Percentiles rank a stretch among this genome's conserved stretches.
Conservation (phyloP, 2,113 vertebrate species). For the Oreotrochilus melanogaster region DNA sequence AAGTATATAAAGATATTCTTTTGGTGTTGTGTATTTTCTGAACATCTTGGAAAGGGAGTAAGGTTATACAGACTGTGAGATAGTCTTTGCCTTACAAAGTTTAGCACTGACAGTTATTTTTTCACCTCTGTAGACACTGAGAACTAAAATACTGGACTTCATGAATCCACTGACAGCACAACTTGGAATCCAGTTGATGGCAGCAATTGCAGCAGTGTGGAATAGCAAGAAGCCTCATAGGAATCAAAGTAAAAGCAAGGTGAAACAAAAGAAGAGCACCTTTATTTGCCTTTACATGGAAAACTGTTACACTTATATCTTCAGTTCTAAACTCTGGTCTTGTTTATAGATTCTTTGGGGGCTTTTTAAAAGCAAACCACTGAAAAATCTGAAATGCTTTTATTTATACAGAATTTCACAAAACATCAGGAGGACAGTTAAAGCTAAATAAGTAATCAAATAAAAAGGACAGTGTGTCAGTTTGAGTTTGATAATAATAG, state of each 20-base stretch:
- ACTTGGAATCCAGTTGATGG: conserved; percentile 88
- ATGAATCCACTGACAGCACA: conserved; percentile 87
- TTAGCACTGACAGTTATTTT: background rate
- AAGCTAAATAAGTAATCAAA: background rate
- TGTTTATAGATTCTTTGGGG: background rate
- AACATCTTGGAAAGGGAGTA: background rate
- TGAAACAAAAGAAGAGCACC: conserved; percentile 45
- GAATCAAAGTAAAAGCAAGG: conserved; percentile 86
- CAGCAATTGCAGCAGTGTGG: conserved; percentile 92
- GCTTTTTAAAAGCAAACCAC: background rate
- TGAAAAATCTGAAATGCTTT: background rate
- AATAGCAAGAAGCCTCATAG: conserved; percentile 85
- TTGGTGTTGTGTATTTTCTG: background rate
- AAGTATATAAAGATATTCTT: background rate
- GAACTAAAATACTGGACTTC: conserved; percentile 91
- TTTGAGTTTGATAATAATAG: background rate
- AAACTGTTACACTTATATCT: background rate
- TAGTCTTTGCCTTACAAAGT: background rate
- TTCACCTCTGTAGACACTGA: conserved; percentile 81
- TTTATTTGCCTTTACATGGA: background rate
- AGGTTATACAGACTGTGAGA: background rate
- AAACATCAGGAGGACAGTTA: background rate
- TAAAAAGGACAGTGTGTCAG: background rate
- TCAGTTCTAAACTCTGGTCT: background rate
- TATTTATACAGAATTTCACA: background rate